Base-by-base conservation (phyloP, 1,140 invertebrate species). In the Lepidurus packardi region DNA sequence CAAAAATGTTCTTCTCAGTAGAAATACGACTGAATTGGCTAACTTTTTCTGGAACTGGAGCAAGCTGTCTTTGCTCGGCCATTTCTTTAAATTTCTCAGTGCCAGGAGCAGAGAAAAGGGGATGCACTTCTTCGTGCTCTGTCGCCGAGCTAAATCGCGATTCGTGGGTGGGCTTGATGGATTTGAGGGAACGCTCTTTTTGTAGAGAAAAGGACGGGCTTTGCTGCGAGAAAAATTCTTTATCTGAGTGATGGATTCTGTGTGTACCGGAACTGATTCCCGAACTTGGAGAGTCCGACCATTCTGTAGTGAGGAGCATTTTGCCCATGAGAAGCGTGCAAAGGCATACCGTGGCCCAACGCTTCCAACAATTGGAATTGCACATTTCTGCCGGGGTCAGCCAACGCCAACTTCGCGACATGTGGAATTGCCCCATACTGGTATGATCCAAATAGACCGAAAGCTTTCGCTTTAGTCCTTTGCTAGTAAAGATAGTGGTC, bases 141-240 rank as follows among this genome's bases (percentile, higher is more conserved):
- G 13, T 13, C 21, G 7, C 53, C n/a, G 53, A 65, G 1, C 16
- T 16, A 7, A 16, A 7, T 21, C 21, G 53, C 21, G 53, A 65
- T 65, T 65, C 53, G 53, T 21, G 53, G 53, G 53, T 65, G 53
- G 53, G 53, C 53, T 65, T 65, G 53, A 65, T 65, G 21, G 53
- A 65, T 16, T 65, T 65, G 53, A 65, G 53, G 53, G 53, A 65
- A 16, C 53, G 53, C 13, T 65, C 53, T 13, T 65, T 65, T 65
- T 65, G 53, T 16, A 21, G 10, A 65, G 6, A 13, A 65, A 65
- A 65, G 16, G 13, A 65, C 8, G 8, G 53, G 21, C 9, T 65
- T 13, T 21, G 16, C 21, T 9, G 9, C 13, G 53, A 16, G 4
- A 65, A 13, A 5, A 7, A n/a, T 9, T 9, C 53, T 65, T 65